Percentiles rank a stretch among this genome's conserved stretches.
phyloP scores from a whole-genome alignment of 2,888 invertebrate genomes.

The Thereva nobilitata region DNA sequence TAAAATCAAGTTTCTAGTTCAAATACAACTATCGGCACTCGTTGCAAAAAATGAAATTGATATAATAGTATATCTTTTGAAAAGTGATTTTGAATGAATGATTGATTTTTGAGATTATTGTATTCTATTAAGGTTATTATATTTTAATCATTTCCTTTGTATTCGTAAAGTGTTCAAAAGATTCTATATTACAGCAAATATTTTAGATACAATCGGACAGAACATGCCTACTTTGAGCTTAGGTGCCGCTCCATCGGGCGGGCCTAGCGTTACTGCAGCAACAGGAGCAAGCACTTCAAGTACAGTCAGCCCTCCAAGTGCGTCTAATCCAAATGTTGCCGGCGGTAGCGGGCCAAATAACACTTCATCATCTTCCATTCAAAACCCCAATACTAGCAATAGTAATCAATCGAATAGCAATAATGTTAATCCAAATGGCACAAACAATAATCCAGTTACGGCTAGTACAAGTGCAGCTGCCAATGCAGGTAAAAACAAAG shows the following conservation, averaged over 20 bases:
- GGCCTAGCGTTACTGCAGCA: constrained; percentile 43
- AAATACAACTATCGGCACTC: too few relatives aligned
- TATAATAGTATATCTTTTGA: too few relatives aligned
- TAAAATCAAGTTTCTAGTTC: too few relatives aligned
- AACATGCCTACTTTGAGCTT: constrained; percentile 63
- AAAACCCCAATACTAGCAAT: constrained; percentile 18
- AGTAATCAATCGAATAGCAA: constrained; percentile 42
- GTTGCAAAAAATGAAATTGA: too few relatives aligned
- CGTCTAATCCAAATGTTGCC: constrained; percentile 34
- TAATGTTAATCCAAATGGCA: constrained; percentile 28
- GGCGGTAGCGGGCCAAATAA: constrained; percentile 44
- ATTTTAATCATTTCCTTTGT: too few relatives aligned
- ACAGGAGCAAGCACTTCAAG: constrained; percentile 36
- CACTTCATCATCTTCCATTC: constrained; percentile 51
- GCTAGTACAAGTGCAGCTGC: constrained; percentile 60
- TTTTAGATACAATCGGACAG: constrained; percentile 74
- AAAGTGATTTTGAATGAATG: too few relatives aligned
- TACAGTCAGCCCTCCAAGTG: constrained; percentile 39
- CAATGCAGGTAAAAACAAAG: constrained; percentile 55
- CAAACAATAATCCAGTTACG: constrained; percentile 49
- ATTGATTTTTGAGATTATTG: too few relatives aligned
- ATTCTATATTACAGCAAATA: constrained; percentile 47
- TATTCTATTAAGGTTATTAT: too few relatives aligned
- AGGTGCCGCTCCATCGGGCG: constrained; percentile 53
- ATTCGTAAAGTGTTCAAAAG: too few relatives aligned